Evolutionary conservation across 2,888 invertebrate species (phyloP), one percentile per base, ranked within the genome.

Genomic region (Alentia gelatinosa): DNA sequence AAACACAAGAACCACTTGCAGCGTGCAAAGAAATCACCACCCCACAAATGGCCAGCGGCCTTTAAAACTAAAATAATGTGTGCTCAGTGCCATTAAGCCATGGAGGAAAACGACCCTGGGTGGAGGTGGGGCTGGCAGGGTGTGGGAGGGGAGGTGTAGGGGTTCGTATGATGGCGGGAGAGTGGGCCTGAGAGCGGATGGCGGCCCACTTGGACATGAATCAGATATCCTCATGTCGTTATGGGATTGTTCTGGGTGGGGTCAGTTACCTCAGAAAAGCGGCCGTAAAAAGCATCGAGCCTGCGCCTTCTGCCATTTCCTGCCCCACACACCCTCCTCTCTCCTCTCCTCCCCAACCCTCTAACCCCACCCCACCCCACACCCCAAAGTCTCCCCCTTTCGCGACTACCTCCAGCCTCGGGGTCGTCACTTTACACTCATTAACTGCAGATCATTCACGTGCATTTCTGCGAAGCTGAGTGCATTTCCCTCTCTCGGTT

Each of bases 401-500:
- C n/a, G n/a, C n/a, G n/a, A n/a, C n/a, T n/a, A n/a, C n/a, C n/a
- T n/a, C 26, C 33, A 30, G 30, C 68, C 68, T 30, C 68, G 79
- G 23, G 79, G 79, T 79, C 79, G 79, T 79, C 79, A 37, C 37
- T 79, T 79, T 35, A 19, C 79, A 79, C 79, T 79, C 79, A 79
- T 79, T 79, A 79, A 79, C 79, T 39, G 79, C 35, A 35, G 79
- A 79, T 79, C 79, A 39, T 79, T 79, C 79, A 79, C 79, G 79
- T 79, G 79, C 79, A 79, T 79, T 79, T 79, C 79, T 35, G 79
- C 12, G 79, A 79, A 33, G 79, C 79, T 79, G 79, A 79, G 79
- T 79, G 79, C 79, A 37, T 79, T 79, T 79, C 79, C 37, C 79
- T 79, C 39, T 39, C 79, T 79, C 79, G 37, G 79, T 39, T 79